Evolutionary conservation across 2,888 invertebrate genomes (phyloP), one percentile per base, ranked within the genome.

Genomic region (Agrilus cyanescens): DNA sequence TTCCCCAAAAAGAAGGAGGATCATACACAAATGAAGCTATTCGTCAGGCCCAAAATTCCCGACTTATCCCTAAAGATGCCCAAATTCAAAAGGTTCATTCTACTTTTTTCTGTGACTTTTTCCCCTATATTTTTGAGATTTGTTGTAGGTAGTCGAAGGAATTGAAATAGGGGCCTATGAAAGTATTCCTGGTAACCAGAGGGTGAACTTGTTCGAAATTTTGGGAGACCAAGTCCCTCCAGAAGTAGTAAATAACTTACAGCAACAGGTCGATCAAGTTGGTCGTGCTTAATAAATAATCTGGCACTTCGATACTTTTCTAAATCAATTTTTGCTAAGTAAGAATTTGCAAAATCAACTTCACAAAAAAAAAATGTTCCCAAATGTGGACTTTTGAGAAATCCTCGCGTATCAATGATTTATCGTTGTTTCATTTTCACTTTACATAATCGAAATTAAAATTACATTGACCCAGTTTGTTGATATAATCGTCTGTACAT

Each of bases 201-300:
- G 78, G 59, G 83, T 89, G 66, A 82, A 87, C 66, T 72, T 88
- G n/a, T 81, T 76, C 62, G 83, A 86, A 64, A 85, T 88, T 57
- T 73, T 89, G 44, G 87, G 87, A 7, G 86, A 85, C 61, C 85
- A 86, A 64, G 82, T 89, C 47, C 89, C 89, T 7, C 78, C 81
- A 36, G 89, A 89, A 69, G 89, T 89, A 32, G 85, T 89, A 63
- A 85, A 82, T 73, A 89, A 89, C 68, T 75, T 89, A 47, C 88
- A 89, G 63, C 70, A 78, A 41, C 88, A 88, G 68, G 82, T 89
- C 56, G 87, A 89, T 65, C 80, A 84, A 67, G 81, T 89, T 56
- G 88, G 88, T 53, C 75, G 72, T 54, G 75, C 78, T 59, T 77
- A 69, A n/a, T n/a, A n/a, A 66, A 47, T 42, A 35, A 13, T 31